Base-by-base conservation (phyloP, 2,797 vertebrate genomes). In the Austrolebias charrua region DNA sequence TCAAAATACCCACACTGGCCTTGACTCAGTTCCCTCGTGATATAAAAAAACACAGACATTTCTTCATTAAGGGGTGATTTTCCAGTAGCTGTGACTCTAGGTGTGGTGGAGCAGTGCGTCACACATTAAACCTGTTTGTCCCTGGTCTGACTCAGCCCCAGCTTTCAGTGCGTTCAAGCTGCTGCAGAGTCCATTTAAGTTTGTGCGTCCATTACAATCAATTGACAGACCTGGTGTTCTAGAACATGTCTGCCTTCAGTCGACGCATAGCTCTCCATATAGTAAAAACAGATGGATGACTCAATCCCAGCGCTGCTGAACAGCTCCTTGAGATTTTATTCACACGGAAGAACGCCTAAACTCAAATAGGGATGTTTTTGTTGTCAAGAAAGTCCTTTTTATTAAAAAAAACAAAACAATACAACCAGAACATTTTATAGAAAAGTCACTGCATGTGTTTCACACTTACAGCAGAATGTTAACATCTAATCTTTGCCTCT, bases 341-440 rank as follows among this genome's bases (percentile, higher is more conserved):
- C 8, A 1, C 7, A 18, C n/a, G 16, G 8, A 46, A 24, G 53
- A 60, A 59, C 44, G 10, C 40, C 48, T 14, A 4, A 28, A 54
- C 38, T 44, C 15, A 35, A 52, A 44, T 28, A 4, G 9, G 54
- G 20, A 64, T 38, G 52, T 33, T 1, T 40, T 12, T 40, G 6
- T 19, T 43, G 61, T 54, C 53, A 66, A 84, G 60, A 84, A 82
- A 60, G 65, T 56, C 19, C 52, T 78, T 82, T 91, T 89, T 90
- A 75, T 78, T 81, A 84, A 57, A 66, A 57, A 66, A 80, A 74
- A 79, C 76, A 82, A 71, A 63, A 35, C 73, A 68, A 71, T 78
- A 86, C 85, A 88, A 83, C 81, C 75, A 83, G 82, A 89, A 87
- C 75, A 82, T 76, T 62, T 76, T 69, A 72, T 90, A 89, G 74